These are phyloP conservation scores for Hippocampus abdominalis DNA, from an alignment of 2,113 vertebrate species.

Conservation along the genomic window DNA sequence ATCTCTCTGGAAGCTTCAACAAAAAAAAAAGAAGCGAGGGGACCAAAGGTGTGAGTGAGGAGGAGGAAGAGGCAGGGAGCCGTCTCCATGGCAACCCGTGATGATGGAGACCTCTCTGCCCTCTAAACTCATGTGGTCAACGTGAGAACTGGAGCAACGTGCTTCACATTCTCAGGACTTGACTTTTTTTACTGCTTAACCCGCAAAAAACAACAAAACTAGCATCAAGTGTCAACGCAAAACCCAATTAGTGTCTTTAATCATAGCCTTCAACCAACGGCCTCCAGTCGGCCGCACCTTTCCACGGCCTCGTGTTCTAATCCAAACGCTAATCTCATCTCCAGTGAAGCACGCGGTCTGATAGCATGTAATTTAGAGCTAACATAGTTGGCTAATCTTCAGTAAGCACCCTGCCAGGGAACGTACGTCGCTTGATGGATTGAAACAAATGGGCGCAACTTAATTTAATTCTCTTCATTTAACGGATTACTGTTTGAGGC, in stretches of 20 bases:
- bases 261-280: not conserved
- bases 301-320: not conserved
- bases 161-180: not conserved
- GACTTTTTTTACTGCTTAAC: not conserved
- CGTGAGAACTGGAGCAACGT: not conserved
- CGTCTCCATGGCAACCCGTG: slow-evolving; percentile 43
- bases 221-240: not conserved
- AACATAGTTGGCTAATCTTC: slow-evolving; percentile 6
- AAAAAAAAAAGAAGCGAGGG: not conserved
- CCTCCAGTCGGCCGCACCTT: not conserved
- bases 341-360: not conserved
- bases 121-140: slow-evolving; percentile 30
- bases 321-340: slow-evolving; percentile 5
- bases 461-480: slow-evolving; percentile 5
- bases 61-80: slow-evolving; percentile 10
- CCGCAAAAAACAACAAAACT: not conserved
- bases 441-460: slow-evolving; percentile 5
- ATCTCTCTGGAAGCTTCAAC: slow-evolving; percentile 33
- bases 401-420: not conserved
- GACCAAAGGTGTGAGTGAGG: slow-evolving; percentile 32
- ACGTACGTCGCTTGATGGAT: slow-evolving; percentile 1
- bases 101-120: slow-evolving; percentile 21
- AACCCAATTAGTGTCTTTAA: slow-evolving; percentile 7
- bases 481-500: slow-evolving; percentile 2
- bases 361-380: slow-evolving; percentile 1